These are phyloP conservation scores for Heterotilapia buettikoferi DNA, from an alignment of 2,113 vertebrate species.

Conservation along the genomic window DNA sequence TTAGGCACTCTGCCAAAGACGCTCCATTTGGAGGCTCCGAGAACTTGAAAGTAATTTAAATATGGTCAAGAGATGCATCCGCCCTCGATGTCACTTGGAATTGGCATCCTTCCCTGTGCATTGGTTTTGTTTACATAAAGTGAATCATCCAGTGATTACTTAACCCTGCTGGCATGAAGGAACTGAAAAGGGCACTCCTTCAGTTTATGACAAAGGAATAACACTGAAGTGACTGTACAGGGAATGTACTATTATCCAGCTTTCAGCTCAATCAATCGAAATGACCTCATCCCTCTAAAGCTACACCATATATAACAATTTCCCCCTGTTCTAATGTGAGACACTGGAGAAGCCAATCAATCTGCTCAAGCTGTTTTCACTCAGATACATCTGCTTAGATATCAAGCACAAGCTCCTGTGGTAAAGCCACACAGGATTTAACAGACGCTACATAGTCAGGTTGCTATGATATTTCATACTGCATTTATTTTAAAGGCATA, in stretches of 20 bases:
- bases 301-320: background rate
- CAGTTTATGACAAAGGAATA: background rate
- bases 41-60: background rate
- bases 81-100: background rate
- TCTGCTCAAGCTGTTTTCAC: background rate
- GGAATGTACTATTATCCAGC: background rate
- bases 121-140: background rate
- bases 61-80: background rate
- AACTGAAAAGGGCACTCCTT: background rate
- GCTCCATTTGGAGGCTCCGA: background rate
- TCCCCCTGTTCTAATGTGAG: background rate
- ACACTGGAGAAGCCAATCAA: background rate
- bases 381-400: background rate
- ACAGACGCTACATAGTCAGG: background rate
- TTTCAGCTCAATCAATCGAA: background rate
- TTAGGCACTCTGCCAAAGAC: conserved; percentile 41
- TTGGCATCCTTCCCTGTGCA: background rate
- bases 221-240: background rate
- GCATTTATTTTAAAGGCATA: background rate
- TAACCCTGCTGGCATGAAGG: background rate
- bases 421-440: background rate
- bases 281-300: background rate
- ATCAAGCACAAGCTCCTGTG: background rate
- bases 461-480: background rate
- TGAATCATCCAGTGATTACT: background rate